Base-by-base conservation (phyloP, 2,113 vertebrate species). In the Oryzias curvinotus region DNA sequence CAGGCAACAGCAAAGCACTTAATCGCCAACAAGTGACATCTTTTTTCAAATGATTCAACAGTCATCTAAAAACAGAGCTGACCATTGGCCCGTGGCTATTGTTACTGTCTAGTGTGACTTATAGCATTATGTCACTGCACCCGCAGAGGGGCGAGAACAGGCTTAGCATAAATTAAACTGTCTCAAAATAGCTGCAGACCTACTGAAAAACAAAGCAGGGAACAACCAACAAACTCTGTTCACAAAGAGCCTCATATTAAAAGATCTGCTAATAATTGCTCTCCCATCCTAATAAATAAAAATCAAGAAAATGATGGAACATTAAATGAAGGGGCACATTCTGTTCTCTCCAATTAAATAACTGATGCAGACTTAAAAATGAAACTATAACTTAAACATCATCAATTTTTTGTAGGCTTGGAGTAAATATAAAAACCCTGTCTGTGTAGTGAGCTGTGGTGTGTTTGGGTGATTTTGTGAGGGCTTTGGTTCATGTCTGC, bases 1-100 rank as follows among this genome's bases (percentile, higher is more conserved):
- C 85, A 53, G 72, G 46, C 73, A 88, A 85, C 45, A 71, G 78
- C 82, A 89, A 86, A 89, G 77, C 89, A 89, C 89, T 92, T 91
- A 90, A 92, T 91, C 82, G 87, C 85, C 85, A 89, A 88, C 85
- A 85, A 88, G 89, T 89, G 90, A 91, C 88, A 90, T 87, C 78
- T 89, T 87, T 87, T 90, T 89, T 82, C 83, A 87, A 88, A 87
- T 84, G 85, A 87, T 89, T 89, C 87, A 85, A 86, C 80, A 84
- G 79, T 83, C 75, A 71, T 89, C 83, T 86, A 88, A 88, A 90
- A 90, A 87, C 78, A 71, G 81, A 84, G 85, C 75, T 86, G 88
- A 88, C 84, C 88, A 83, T 75, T 78, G 65, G 80, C 90, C 90
- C 56, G 75, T 78, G 85, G 91, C 90, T 66, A 82, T 86, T 85